phyloP scores from a whole-genome alignment of 1,140 invertebrate genomes.

The Nomia melanderi region DNA sequence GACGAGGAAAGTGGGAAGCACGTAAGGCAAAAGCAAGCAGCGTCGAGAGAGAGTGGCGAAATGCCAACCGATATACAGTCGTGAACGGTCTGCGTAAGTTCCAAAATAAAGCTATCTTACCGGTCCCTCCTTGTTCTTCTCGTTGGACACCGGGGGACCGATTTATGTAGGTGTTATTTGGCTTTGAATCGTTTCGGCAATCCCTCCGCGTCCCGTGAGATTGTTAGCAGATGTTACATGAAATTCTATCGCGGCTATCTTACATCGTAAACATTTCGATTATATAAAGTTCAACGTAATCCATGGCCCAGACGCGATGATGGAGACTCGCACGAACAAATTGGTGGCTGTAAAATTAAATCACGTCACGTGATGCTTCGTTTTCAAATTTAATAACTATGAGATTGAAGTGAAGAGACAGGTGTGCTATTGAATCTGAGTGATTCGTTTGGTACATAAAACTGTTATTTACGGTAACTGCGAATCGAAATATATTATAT shows the following conservation, averaged over 20 bases:
- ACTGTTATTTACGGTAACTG: too few species aligned
- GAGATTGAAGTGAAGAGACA: too few species aligned
- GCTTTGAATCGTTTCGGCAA: background rate
- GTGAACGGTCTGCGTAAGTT: conserved; percentile 15
- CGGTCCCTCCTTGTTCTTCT: background rate
- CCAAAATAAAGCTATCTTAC: conserved; percentile 26
- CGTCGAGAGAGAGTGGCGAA: conserved; percentile 27
- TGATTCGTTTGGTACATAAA: too few species aligned
- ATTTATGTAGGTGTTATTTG: background rate
- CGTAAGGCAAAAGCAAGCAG: conserved; percentile 27
- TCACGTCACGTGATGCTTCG: too few species aligned
- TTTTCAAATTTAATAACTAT: too few species aligned
- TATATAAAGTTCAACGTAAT: background rate
- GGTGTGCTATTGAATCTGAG: too few species aligned
- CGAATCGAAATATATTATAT: too few species aligned
- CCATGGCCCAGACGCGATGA: too few species aligned
- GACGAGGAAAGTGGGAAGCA: conserved; percentile 11
- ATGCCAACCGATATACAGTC: conserved; percentile 41
- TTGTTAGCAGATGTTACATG: background rate
- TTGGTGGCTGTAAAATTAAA: too few species aligned
- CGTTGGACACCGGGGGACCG: background rate
- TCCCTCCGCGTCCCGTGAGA: background rate
- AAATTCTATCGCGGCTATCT: background rate
- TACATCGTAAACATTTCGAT: background rate
- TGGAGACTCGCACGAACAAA: too few species aligned